Evolutionary conservation across 2,797 vertebrate species (phyloP).

Genomic region (Molossus molossus): DNA sequence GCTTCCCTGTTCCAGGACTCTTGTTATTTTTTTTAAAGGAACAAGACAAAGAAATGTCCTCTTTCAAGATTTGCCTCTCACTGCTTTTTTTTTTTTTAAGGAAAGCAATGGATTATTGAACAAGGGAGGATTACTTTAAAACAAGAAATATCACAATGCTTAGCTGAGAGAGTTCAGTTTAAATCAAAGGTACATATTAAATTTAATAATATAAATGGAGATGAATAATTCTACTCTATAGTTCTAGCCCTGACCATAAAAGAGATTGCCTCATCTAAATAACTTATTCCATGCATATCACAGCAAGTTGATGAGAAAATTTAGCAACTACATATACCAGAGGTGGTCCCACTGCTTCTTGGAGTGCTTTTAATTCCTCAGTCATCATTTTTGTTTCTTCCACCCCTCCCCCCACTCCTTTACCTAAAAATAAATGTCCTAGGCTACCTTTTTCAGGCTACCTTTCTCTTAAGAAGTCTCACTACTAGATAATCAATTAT

Average conservation of each 20-base stretch:
- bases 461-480: constrained; percentile 29
- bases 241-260: constrained; percentile 3
- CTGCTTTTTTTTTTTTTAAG: neutral
- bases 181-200: neutral
- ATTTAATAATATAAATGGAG: constrained; percentile 47
- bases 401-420: neutral
- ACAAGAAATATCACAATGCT: neutral
- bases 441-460: neutral
- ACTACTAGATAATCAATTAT: neutral
- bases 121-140: constrained; percentile 29
- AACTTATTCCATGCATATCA: neutral
- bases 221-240: constrained; percentile 39
- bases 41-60: neutral
- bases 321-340: neutral
- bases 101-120: neutral
- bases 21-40: neutral
- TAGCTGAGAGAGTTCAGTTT: constrained; percentile 6
- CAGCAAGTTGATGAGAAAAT: neutral
- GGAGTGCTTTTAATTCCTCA: constrained; percentile 4
- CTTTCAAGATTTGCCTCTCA: neutral
- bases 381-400: neutral
- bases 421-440: constrained; percentile 41
- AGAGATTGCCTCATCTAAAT: neutral
- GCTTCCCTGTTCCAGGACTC: neutral
- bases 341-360: neutral